Evolutionary conservation across 2,797 vertebrate species (phyloP), one percentile per base, ranked within the genome.

Genomic region (Nannoperca australis): DNA sequence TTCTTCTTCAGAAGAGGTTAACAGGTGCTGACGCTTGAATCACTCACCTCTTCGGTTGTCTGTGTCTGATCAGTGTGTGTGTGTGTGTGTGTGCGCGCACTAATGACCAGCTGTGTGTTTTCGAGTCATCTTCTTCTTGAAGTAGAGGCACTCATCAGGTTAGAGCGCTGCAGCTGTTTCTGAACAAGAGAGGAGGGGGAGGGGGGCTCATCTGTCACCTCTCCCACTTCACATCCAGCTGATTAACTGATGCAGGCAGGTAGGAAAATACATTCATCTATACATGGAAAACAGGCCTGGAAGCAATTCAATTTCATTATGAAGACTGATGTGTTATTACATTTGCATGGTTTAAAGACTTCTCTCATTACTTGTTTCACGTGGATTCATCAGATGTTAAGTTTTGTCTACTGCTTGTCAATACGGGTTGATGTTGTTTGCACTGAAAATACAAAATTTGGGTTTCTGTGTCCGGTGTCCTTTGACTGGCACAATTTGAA

Each of bases 91-190:
- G 44, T 36, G 34, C 40, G 30, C 15, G 27, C 17, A 7, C 4
- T 9, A n/a, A 62, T 17, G 42, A 24, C 12, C 50, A 74, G 32
- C 40, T 45, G 54, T 63, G 47, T 66, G 74, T 53, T 61, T 40
- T 24, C 59, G 30, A 54, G 15, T 63, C 18, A 15, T n/a, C 15
- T 13, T 30, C 47, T 24, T n/a, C 58, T n/a, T 59, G 32, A 40
- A 66, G 65, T 15, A 47, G 5, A 77, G 20, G 27, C 60, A 14
- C 40, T 53, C 50, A 27, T 65, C 14, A 24, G 42, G 49, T 61
- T 22, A 27, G 34, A 45, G 50, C 2, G 27, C 45, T 42, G 58
- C 78, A 68, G 69, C 68, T 76, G 68, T 64, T 24, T 51, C 6
- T 62, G 11, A 58, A n/a, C 45, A 24, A 49, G 45, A 38, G n/a